A percentile compares a stretch with the other conserved stretches of the same genome.
phyloP scores from a whole-genome alignment of 2,888 invertebrate species.

The Helicoverpa assulta region DNA sequence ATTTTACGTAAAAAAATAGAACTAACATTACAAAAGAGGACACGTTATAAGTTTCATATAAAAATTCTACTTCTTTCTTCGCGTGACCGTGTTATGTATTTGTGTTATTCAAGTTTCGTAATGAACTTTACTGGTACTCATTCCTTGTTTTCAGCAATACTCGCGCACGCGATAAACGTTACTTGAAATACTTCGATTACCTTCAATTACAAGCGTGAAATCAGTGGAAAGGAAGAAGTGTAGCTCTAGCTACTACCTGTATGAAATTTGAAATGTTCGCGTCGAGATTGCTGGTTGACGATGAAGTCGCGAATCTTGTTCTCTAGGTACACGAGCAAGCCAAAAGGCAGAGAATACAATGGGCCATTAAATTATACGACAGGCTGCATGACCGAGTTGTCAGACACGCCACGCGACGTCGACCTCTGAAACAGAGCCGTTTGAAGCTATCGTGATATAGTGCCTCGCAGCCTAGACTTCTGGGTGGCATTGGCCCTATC shows the following conservation, averaged over 20 bases:
- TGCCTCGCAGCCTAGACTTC: constrained; percentile 50
- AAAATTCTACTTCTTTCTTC: constrained; percentile 59
- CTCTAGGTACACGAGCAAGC: constrained; percentile 39
- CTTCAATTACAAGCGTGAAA: constrained; percentile 45
- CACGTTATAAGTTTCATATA: constrained; percentile 57
- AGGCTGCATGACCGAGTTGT: constrained; percentile 70
- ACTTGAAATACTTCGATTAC: constrained; percentile 50
- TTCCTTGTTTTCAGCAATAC: constrained; percentile 64
- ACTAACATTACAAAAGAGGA: constrained; percentile 50
- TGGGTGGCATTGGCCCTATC: constrained; percentile 49
- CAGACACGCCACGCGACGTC: constrained; percentile 71
- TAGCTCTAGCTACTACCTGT: constrained; percentile 10
- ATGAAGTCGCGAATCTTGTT: constrained; percentile 39
- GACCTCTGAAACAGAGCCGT: constrained; percentile 63
- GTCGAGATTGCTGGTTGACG: constrained; percentile 25
- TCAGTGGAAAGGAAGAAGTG: constrained; percentile 41
- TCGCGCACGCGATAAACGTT: constrained; percentile 59
- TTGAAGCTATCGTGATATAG: constrained; percentile 54
- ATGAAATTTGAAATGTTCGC: constrained; percentile 47
- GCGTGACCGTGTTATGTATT: constrained; percentile 75
- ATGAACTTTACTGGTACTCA: constrained; percentile 64
- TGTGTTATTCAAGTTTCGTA: constrained; percentile 76
- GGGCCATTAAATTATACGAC: constrained; percentile 75
- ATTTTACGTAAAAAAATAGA: constrained; percentile 17
- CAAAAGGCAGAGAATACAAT: constrained; percentile 73